phyloP scores from a whole-genome alignment of 2,888 invertebrate species.

The Drosophila leonis region DNA sequence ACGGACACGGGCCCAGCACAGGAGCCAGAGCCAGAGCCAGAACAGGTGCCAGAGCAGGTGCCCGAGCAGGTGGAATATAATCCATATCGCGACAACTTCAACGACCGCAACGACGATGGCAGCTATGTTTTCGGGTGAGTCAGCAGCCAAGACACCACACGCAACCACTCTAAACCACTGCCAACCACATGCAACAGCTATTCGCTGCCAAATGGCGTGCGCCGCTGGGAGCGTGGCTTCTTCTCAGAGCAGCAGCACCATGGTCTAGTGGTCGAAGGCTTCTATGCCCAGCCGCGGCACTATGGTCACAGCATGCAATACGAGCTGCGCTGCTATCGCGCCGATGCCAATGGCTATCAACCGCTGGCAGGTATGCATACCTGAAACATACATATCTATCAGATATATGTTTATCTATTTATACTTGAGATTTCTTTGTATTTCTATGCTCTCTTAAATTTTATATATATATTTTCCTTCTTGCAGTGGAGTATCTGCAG shows the following conservation, averaged over 20 bases:
- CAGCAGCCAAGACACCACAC: not conserved
- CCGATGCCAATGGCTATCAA: constrained; percentile 65
- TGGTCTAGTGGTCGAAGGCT: constrained; percentile 68
- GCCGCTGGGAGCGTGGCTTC: constrained; percentile 72
- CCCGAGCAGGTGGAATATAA: constrained; percentile 49
- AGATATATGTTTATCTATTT: not conserved
- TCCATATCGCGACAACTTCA: constrained; percentile 70
- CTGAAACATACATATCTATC: not conserved
- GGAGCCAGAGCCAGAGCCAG: not conserved
- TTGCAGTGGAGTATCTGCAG: constrained; percentile 65
- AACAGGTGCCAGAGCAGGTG: constrained; percentile 7
- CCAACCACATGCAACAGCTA: constrained; percentile 46
- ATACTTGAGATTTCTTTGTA: not conserved
- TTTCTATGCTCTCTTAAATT: not conserved
- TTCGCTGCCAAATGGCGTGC: constrained; percentile 71
- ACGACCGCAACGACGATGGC: constrained; percentile 68
- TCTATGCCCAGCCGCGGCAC: constrained; percentile 69
- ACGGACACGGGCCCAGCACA: not conserved
- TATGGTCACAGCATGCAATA: constrained; percentile 39
- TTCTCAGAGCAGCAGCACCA: constrained; percentile 36
- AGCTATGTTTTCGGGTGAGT: constrained; percentile 73
- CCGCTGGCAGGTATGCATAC: constrained; percentile 54
- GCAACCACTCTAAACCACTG: not conserved
- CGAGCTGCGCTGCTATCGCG: constrained; percentile 74
- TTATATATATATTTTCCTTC: not conserved